Evolutionary conservation across 2,797 vertebrate species (phyloP).

Genomic region (Sebastes oblongus): DNA sequence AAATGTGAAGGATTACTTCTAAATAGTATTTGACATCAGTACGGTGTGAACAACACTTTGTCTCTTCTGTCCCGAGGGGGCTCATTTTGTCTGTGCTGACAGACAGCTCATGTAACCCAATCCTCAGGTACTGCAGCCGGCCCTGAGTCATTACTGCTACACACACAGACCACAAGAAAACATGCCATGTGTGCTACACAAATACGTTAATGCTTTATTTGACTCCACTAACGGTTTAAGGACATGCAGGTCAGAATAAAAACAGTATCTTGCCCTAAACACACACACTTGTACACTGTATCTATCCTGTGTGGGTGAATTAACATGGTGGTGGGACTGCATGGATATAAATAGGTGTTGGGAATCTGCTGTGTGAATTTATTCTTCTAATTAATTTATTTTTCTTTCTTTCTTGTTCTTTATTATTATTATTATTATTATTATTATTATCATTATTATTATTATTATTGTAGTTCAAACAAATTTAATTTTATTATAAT

Average conservation of each 20-base stretch:
- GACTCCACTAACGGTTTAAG: not conserved
- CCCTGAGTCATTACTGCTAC: conserved; percentile 33
- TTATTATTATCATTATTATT: too few species aligned
- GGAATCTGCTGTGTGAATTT: too few species aligned
- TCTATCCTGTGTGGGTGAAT: too few species aligned
- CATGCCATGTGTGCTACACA: not conserved
- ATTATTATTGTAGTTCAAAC: too few species aligned
- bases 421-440: too few species aligned
- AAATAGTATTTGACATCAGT: conserved; percentile 43
- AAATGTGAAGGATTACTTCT: conserved; percentile 46
- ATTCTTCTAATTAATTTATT: too few species aligned
- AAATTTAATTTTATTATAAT: too few species aligned
- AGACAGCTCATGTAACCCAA: conserved; percentile 61
- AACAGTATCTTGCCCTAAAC: too few species aligned
- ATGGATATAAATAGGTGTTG: too few species aligned
- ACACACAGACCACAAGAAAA: conserved; percentile 11
- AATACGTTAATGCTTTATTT: conserved; percentile 11
- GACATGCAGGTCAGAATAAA: not conserved
- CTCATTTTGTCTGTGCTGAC: conserved; percentile 52
- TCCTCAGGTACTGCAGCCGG: conserved; percentile 31
- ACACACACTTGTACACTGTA: too few species aligned
- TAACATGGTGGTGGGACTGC: too few species aligned
- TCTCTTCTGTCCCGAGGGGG: conserved; percentile 40
- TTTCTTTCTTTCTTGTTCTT: too few species aligned
- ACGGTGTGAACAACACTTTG: conserved; percentile 53